phyloP scores from a whole-genome alignment of 2,113 vertebrate species.

The Cheilinus undulatus region DNA sequence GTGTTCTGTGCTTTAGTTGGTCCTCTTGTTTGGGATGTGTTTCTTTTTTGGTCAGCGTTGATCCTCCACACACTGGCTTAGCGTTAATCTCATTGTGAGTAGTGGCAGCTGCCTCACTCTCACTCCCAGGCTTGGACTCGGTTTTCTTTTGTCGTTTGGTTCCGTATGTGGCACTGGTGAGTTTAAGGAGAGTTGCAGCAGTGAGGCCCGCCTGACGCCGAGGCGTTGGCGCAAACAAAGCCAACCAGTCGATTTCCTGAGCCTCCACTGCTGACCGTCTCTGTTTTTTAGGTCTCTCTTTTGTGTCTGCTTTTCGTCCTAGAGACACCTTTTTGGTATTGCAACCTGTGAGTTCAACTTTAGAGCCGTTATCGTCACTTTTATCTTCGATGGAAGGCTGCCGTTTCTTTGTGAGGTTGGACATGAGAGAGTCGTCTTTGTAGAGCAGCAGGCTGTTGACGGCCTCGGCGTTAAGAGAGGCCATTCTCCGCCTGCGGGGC shows the following conservation, averaged over 20 bases:
- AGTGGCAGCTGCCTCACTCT: conserved; percentile 55
- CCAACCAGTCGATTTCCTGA: conserved; percentile 73
- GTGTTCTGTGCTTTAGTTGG: conserved; percentile 71
- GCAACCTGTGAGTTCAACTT: conserved; percentile 42
- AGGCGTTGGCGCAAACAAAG: conserved; percentile 86
- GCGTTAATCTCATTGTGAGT: conserved; percentile 81
- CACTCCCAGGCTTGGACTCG: conserved; percentile 75
- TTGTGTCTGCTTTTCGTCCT: conserved; percentile 41
- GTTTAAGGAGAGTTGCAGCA: conserved; percentile 92
- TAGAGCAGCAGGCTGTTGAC: conserved; percentile 95
- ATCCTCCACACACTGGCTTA: conserved; percentile 65
- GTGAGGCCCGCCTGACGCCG: conserved; percentile 96
- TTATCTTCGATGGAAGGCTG: conserved; percentile 61
- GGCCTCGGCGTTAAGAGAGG: conserved; percentile 96
- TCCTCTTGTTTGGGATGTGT: conserved; percentile 65
- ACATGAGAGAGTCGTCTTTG: conserved; percentile 76
- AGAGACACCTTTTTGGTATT: conserved; percentile 72
- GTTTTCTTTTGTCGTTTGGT: conserved; percentile 79
- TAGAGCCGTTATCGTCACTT: conserved; percentile 33
- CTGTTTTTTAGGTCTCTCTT: conserved; percentile 65
- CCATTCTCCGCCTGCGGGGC: conserved; percentile 93
- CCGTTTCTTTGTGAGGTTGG: conserved; percentile 75
- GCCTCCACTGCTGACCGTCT: conserved; percentile 66
- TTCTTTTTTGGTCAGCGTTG: conserved; percentile 62
- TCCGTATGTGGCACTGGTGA: conserved; percentile 87